phyloP scores from a whole-genome alignment of 2,113 vertebrate genomes.

The Fregetta grallaria region DNA sequence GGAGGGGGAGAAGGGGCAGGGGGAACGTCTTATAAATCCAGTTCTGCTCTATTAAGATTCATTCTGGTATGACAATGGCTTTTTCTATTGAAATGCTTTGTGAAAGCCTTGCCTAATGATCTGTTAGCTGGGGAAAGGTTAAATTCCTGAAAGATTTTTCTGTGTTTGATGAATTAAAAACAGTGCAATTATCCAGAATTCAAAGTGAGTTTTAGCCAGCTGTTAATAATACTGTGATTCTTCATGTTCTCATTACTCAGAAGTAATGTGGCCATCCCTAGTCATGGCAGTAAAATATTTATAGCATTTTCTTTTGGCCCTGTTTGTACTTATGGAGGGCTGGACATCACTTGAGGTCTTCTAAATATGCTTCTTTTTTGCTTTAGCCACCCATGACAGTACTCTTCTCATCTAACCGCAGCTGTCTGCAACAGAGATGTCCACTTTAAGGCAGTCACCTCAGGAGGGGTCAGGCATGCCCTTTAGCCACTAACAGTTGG shows the following conservation, averaged over 20 bases:
- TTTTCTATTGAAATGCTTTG: constrained; percentile 45
- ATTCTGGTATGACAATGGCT: constrained; percentile 18
- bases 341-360: background rate
- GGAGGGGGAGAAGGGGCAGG: background rate
- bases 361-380: background rate
- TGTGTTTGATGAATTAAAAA: constrained; percentile 61
- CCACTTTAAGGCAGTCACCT: background rate
- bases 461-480: background rate
- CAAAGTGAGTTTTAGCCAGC: constrained; percentile 56
- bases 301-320: constrained; percentile 24
- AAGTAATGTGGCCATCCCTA: constrained; percentile 29
- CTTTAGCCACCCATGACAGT: background rate
- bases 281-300: constrained; percentile 52
- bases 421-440: background rate
- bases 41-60: constrained; percentile 57
- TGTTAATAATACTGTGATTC: constrained; percentile 48
- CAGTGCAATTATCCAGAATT: constrained; percentile 47
- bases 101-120: constrained; percentile 51
- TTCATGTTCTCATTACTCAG: constrained; percentile 34
- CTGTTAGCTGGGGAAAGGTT: constrained; percentile 62
- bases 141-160: constrained; percentile 40
- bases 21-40: constrained; percentile 24
- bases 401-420: background rate
- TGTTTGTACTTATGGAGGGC: background rate
- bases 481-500: background rate